These are phyloP conservation scores for Acronicta psi DNA, from an alignment of 2,888 invertebrate genomes.

Conservation along the genomic window DNA sequence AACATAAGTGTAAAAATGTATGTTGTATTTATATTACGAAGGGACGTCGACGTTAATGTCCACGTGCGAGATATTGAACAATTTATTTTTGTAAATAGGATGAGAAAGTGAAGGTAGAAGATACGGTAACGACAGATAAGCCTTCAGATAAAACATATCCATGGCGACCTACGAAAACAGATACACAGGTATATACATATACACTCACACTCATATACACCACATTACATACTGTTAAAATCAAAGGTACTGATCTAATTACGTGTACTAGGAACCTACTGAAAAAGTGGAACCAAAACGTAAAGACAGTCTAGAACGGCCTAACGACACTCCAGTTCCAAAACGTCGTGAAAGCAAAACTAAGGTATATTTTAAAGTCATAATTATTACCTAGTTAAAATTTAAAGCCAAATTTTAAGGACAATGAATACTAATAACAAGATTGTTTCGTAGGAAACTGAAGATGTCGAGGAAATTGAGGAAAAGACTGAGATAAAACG, in stretches of 20 bases:
- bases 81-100: conserved; percentile 82
- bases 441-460: conserved; percentile 61
- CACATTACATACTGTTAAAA: conserved; percentile 22
- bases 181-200: conserved; percentile 71
- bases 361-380: conserved; percentile 63
- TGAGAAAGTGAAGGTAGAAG: conserved; percentile 72
- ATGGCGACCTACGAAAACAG: conserved; percentile 83
- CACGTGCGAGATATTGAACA: conserved; percentile 46
- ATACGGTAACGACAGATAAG: conserved; percentile 76
- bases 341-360: conserved; percentile 67
- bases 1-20: conserved; percentile 54
- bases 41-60: conserved; percentile 16
- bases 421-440: conserved; percentile 19
- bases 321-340: conserved; percentile 50
- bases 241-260: conserved; percentile 22
- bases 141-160: conserved; percentile 79
- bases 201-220: conserved; percentile 54
- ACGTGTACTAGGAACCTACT: conserved; percentile 68
- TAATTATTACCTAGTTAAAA: neutral
- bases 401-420: neutral
- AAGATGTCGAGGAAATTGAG: conserved; percentile 62
- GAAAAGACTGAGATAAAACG: conserved; percentile 63
- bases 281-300: conserved; percentile 70
- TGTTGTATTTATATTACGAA: conserved; percentile 38
- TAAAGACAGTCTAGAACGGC: conserved; percentile 68